Evolutionary conservation across 1,140 invertebrate genomes (phyloP), one percentile per base, ranked within the genome.

Genomic region (Caenorhabditis remanei): DNA sequence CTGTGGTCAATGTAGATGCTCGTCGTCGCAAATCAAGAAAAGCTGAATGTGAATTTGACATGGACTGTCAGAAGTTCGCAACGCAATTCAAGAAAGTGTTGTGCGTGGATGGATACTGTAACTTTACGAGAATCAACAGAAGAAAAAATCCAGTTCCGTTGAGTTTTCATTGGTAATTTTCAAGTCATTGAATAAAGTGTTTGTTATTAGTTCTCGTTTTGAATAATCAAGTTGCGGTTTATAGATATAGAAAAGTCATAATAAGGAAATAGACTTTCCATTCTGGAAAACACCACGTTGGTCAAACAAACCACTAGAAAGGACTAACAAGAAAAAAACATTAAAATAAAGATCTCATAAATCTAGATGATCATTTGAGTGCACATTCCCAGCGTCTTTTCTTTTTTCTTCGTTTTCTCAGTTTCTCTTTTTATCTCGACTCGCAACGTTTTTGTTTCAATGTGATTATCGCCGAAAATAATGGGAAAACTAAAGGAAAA

Each of bases 391-490:
- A 65, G 56, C 21, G 50, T n/a, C 16, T n/a, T n/a, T 2, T 58
- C 56, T n/a, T 21, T 21, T n/a, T 14, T 79, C 46, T 9, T 50
- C 71, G 5, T 48, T 46, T 32, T 50, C 11, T 79, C 63, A 32
- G 24, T 21, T 40, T 19, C 63, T 40, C 50, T 3, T 53, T 53
- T 9, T 67, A n/a, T 61, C 58, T 61, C 13, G 63, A 67, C 24
- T 67, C 63, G 32, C 63, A 67, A 41, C 40, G 63, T 67, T 67
- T 32, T 32, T 67, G 63, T 79, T 79, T 50, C n/a, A 79, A 79
- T 79, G 71, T 50, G 46, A 79, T 79, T 79, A 79, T 79, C 46
- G 71, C 71, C 46, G 21, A 41, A 43, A 79, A 79, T 79, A 50
- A 79, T 79, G 46, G 71, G 21, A 50, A 50, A 48, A 16, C 16